These are phyloP conservation scores for Trichomalopsis sarcophagae DNA, from an alignment of 1,140 invertebrate genomes.

Conservation along the genomic window DNA sequence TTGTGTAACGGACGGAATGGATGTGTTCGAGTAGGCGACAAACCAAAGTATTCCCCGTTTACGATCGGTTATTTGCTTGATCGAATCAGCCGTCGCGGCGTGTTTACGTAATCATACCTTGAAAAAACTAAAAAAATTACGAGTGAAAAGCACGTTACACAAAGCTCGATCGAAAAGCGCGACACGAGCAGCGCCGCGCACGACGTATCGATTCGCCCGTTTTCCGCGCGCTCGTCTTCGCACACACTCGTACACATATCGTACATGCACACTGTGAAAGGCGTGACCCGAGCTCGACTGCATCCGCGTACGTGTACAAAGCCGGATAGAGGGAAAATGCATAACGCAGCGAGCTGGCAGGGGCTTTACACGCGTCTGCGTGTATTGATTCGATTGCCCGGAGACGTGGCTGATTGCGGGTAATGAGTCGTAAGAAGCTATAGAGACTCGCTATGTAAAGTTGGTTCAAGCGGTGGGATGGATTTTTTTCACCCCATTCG, in stretches of 20 bases:
- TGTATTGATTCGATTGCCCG: background rate
- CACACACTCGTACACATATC: background rate
- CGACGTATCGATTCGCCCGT: conserved; percentile 29
- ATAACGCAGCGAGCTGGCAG: background rate
- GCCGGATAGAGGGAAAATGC: background rate
- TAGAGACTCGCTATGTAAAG: background rate
- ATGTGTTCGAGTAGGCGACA: background rate
- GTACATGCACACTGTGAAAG: background rate
- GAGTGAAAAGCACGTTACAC: background rate
- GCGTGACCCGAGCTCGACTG: background rate
- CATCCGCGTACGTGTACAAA: background rate
- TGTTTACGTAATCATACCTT: no score
- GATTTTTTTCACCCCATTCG: background rate
- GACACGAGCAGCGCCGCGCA: background rate
- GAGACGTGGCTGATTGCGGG: background rate
- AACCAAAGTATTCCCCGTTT: background rate
- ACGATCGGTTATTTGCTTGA: background rate
- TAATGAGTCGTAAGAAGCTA: background rate
- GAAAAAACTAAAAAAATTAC: background rate
- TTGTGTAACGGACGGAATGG: background rate
- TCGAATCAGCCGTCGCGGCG: no score
- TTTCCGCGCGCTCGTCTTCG: background rate
- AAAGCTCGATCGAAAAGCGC: background rate
- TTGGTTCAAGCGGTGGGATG: no score
- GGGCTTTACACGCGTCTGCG: background rate